Percentiles rank a stretch among this genome's conserved stretches.
Evolutionary conservation across 2,888 invertebrate species (phyloP).

Genomic region (Coremacera marginata): DNA sequence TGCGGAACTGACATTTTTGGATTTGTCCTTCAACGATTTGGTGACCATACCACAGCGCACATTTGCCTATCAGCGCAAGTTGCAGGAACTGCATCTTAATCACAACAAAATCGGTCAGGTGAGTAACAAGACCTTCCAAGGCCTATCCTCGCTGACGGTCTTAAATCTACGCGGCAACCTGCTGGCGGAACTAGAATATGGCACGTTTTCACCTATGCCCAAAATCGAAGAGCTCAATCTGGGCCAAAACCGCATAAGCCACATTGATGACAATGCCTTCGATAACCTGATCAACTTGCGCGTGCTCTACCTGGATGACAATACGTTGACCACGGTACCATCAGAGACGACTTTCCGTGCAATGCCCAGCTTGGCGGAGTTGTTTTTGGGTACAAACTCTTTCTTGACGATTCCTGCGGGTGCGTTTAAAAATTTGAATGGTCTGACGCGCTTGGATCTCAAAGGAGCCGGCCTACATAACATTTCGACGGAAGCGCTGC

Average conservation of each 20-base stretch:
- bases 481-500: constrained; percentile 82
- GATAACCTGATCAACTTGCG: constrained; percentile 81
- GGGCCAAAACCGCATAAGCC: constrained; percentile 86
- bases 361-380: constrained; percentile 83
- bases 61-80: constrained; percentile 83
- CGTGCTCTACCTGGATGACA: constrained; percentile 86
- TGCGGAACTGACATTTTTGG: constrained; percentile 85
- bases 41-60: constrained; percentile 84
- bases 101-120: constrained; percentile 87
- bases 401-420: constrained; percentile 82
- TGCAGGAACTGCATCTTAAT: constrained; percentile 85
- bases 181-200: constrained; percentile 81
- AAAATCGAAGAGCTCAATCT: constrained; percentile 87
- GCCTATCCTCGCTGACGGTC: constrained; percentile 82
- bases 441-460: constrained; percentile 81
- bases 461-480: constrained; percentile 85
- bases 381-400: constrained; percentile 86
- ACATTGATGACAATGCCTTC: constrained; percentile 83
- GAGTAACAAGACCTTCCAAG: constrained; percentile 83
- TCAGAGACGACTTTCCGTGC: constrained; percentile 78
- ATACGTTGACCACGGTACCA: constrained; percentile 83
- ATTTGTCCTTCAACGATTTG: constrained; percentile 86
- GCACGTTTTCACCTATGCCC: constrained; percentile 80
- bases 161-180: constrained; percentile 86
- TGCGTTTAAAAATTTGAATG: constrained; percentile 82